These are phyloP conservation scores for Dinoponera quadriceps DNA, from an alignment of 1,140 invertebrate species.

Conservation along the genomic window DNA sequence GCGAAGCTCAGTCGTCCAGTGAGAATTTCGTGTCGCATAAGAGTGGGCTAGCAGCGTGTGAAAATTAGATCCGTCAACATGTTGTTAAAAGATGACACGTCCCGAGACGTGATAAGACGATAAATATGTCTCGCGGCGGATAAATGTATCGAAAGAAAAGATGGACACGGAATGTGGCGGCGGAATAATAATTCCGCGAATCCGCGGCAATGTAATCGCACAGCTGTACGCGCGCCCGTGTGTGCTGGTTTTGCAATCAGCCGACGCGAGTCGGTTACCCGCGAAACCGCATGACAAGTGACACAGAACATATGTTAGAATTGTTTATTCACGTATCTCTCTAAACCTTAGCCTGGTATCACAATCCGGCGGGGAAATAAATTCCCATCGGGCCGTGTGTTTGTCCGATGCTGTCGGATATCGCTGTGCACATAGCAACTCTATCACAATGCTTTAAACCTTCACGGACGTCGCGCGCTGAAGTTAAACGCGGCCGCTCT, in stretches of 20 bases:
- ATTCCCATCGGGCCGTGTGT: constrained; percentile 68
- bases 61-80: too few relatives aligned
- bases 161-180: background rate
- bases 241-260: constrained; percentile 45
- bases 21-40: too few relatives aligned
- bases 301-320: constrained; percentile 72
- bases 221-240: too few relatives aligned
- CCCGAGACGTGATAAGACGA: background rate
- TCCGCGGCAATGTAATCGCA: constrained; percentile 7
- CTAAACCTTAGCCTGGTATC: constrained; percentile 59
- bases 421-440: constrained; percentile 75
- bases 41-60: too few relatives aligned
- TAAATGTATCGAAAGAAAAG: background rate
- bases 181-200: constrained; percentile 14
- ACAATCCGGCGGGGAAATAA: constrained; percentile 67
- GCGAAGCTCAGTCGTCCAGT: too few relatives aligned
- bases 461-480: constrained; percentile 21
- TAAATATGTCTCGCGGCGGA: background rate
- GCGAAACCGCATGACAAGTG: constrained; percentile 63
- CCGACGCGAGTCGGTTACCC: constrained; percentile 20
- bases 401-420: constrained; percentile 71
- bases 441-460: constrained; percentile 65
- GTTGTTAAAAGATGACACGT: background rate
- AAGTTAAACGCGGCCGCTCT: too few relatives aligned
- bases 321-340: constrained; percentile 74